These are phyloP conservation scores for Dorcus hopei DNA, from an alignment of 2,888 invertebrate genomes.

Conservation along the genomic window DNA sequence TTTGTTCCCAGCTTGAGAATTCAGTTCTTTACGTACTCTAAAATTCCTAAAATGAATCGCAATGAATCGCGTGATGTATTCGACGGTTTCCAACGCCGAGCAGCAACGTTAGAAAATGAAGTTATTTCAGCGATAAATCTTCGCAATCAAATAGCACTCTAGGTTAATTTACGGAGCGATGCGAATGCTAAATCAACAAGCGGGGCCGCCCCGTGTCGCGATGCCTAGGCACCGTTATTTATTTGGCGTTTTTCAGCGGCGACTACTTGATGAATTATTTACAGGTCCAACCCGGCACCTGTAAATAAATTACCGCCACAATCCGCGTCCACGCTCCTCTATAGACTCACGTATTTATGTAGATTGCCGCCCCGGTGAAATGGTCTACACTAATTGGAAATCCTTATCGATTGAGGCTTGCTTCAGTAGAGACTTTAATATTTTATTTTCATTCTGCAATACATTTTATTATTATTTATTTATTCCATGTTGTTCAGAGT, in stretches of 20 bases:
- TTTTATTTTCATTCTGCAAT: no score
- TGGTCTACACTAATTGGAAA: no score
- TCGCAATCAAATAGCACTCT: constrained; percentile 5
- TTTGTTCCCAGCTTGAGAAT: no score
- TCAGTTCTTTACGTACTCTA: no score
- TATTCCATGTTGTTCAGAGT: no score
- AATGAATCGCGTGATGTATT: no score
- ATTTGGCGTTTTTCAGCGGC: constrained; percentile 7
- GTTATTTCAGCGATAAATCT: constrained; percentile 4
- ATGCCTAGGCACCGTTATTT: constrained; percentile 2
- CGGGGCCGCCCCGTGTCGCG: neutral
- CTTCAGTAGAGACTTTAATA: no score
- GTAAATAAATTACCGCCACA: constrained; percentile 8
- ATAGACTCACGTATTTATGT: neutral
- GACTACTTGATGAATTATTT: constrained; percentile 8
- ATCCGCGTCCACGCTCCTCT: neutral
- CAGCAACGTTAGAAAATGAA: neutral
- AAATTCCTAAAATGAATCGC: no score
- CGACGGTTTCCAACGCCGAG: no score
- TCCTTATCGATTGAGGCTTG: no score
- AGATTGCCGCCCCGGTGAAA: neutral
- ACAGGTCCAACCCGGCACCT: constrained; percentile 1
- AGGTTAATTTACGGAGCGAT: constrained; percentile 5
- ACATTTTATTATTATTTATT: no score
- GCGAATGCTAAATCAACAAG: constrained; percentile 9